Base-by-base conservation (phyloP, 2,113 vertebrate genomes). In the Erythrocercus mccallii region DNA sequence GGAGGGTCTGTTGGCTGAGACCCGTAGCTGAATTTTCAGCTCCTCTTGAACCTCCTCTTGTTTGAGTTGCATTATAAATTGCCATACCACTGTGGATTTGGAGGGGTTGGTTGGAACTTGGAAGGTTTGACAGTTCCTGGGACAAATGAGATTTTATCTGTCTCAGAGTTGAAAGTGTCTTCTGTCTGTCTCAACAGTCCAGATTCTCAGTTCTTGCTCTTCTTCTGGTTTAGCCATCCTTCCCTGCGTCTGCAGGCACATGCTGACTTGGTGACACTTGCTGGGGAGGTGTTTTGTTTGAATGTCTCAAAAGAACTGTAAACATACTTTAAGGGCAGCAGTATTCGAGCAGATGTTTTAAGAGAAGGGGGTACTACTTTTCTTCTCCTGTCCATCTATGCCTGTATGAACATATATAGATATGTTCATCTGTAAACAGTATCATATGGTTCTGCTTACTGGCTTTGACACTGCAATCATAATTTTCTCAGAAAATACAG, bases 11-110 rank as follows among this genome's bases (percentile, higher is more conserved):
- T 5, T 20, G 9, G n/a, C 47, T 3, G 3, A 30, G 3, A 5
- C 0, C 0, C 0, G 0, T 18, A 15, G n/a, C 31, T 90, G 53
- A 76, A 37, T 64, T 72, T 80, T n/a, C n/a, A n/a, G n/a, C n/a
- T n/a, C n/a, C n/a, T n/a, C n/a, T n/a, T n/a, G n/a, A n/a, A 3
- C 20, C 54, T 65, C 6, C 60, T 69, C 8, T 25, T 40, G 65
- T 40, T 64, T 25, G 22, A 57, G 38, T 20, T 61, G 18, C 42
- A 2, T 71, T 71, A 12, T n/a, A 21, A 33, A 61, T 38, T 57
- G 10, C 44, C 37, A 4, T 33, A 16, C 8, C 31, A 24, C 31
- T 65, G 21, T 47, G 81, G 62, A 33, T 94, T 38, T 69, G 40
- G 73, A 83, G 48, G 19, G 23, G 2, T 31, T 82, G 28, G 12